Conservation (phyloP, 2,888 invertebrate genomes). For the Petrolisthes cinctipes region DNA sequence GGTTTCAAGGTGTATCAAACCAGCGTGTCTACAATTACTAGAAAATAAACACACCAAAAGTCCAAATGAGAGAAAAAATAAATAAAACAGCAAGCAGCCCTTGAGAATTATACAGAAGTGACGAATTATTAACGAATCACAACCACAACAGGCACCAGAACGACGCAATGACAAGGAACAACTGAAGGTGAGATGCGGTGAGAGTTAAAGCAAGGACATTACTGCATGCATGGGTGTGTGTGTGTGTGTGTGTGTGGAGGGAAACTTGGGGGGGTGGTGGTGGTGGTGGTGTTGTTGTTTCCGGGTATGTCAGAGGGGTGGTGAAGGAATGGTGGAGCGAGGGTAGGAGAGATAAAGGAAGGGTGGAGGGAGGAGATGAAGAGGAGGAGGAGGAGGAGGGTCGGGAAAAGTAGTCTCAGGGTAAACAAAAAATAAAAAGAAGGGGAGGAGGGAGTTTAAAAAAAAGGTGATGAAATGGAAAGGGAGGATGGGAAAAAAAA, state of each 20-base stretch:
- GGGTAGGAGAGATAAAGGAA: background rate
- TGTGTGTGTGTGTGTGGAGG: conserved; percentile 13
- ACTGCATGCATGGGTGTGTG: background rate
- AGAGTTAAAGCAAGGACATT: conserved; percentile 3
- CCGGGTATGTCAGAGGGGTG: background rate
- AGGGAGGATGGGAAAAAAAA: background rate
- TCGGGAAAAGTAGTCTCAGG: background rate
- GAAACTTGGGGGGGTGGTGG: background rate
- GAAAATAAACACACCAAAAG: too few species aligned
- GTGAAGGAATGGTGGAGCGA: background rate
- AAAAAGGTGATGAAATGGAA: background rate
- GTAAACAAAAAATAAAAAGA: background rate
- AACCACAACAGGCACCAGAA: too few species aligned
- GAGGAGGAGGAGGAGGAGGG: background rate
- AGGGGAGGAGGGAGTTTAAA: background rate
- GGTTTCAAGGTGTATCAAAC: too few species aligned
- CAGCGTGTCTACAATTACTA: too few species aligned
- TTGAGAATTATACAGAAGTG: too few species aligned
- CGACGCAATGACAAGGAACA: too few species aligned
- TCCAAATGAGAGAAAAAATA: too few species aligned
- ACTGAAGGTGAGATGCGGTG: background rate
- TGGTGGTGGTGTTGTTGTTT: background rate
- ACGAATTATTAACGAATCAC: too few species aligned
- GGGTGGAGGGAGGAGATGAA: background rate
- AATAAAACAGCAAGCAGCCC: too few species aligned